phyloP scores from a whole-genome alignment of 2,797 vertebrate genomes.

The Melanotaenia nigrans region DNA sequence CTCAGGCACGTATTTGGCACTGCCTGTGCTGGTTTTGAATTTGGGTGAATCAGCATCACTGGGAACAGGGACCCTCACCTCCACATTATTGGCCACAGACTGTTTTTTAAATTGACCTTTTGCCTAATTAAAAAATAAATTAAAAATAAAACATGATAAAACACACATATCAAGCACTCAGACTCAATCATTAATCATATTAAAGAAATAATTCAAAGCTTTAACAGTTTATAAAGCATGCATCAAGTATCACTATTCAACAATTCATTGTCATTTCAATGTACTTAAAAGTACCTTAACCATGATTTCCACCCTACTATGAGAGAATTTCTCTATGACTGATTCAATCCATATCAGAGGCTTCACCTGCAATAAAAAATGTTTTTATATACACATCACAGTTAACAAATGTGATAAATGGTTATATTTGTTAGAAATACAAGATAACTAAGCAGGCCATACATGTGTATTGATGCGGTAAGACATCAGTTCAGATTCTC shows the following conservation, averaged over 20 bases:
- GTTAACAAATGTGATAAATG: not conserved
- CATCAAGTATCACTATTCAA: not conserved
- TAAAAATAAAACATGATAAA: not conserved
- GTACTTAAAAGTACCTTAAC: slow-evolving; percentile 85
- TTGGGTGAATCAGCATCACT: slow-evolving; percentile 94
- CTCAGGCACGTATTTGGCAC: slow-evolving; percentile 91
- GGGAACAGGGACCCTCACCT: slow-evolving; percentile 91
- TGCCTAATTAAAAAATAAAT: slow-evolving; percentile 77
- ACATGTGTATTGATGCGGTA: slow-evolving; percentile 94
- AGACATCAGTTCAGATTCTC: slow-evolving; percentile 95
- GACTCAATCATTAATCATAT: not conserved
- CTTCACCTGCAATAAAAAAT: slow-evolving; percentile 84
- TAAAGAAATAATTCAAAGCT: slow-evolving; percentile 2
- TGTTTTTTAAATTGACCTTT: slow-evolving; percentile 98
- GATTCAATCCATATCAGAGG: slow-evolving; percentile 97
- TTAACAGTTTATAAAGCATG: not conserved
- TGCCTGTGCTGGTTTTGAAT: slow-evolving; percentile 93
- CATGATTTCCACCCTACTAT: slow-evolving; percentile 95
- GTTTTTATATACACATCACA: not conserved
- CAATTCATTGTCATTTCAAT: not conserved
- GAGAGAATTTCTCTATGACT: slow-evolving; percentile 93
- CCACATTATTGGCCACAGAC: slow-evolving; percentile 94
- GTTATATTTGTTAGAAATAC: slow-evolving; percentile 1
- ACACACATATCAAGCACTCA: not conserved
- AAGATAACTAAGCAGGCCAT: slow-evolving; percentile 24